Conservation (phyloP, 2,888 invertebrate genomes). For the Hololepta plana region DNA sequence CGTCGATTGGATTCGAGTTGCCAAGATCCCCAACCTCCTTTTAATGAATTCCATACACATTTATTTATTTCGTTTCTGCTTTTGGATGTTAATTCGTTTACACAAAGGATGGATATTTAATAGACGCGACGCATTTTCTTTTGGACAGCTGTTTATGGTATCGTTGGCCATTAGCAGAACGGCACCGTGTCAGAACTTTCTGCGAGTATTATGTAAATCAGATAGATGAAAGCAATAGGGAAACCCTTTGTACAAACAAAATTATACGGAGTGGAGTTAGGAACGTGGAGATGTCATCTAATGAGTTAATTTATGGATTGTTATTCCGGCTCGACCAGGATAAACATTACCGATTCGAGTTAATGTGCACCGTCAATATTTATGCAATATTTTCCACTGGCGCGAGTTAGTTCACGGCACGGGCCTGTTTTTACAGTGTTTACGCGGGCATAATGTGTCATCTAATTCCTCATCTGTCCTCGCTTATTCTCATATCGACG, state of each 20-base stretch:
- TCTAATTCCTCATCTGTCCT: too few species aligned
- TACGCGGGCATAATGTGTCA: constrained; percentile 22
- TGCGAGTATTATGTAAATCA: constrained; percentile 23
- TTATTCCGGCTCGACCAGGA: constrained; percentile 23
- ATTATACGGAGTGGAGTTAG: constrained; percentile 20
- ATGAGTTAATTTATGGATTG: constrained; percentile 29
- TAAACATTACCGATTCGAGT: constrained; percentile 19
- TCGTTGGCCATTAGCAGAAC: too few species aligned
- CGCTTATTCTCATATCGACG: too few species aligned
- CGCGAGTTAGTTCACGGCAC: constrained; percentile 12
- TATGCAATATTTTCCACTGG: constrained; percentile 17
- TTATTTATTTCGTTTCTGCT: too few species aligned
- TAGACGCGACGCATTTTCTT: constrained; percentile 4
- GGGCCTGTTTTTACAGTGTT: too few species aligned
- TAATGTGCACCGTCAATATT: constrained; percentile 27
- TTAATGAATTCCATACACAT: too few species aligned
- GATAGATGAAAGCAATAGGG: constrained; percentile 18
- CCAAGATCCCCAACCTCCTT: too few species aligned
- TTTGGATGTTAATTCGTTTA: constrained; percentile 2
- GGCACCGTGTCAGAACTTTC: constrained; percentile 21
- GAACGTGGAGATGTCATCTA: constrained; percentile 22
- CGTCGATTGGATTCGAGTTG: too few species aligned
- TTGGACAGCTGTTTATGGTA: constrained; percentile 1
- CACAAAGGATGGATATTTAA: constrained; percentile 3
- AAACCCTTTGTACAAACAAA: constrained; percentile 25